Evolutionary conservation across 1,140 invertebrate species (phyloP).

Genomic region (Caerostris extrusa): DNA sequence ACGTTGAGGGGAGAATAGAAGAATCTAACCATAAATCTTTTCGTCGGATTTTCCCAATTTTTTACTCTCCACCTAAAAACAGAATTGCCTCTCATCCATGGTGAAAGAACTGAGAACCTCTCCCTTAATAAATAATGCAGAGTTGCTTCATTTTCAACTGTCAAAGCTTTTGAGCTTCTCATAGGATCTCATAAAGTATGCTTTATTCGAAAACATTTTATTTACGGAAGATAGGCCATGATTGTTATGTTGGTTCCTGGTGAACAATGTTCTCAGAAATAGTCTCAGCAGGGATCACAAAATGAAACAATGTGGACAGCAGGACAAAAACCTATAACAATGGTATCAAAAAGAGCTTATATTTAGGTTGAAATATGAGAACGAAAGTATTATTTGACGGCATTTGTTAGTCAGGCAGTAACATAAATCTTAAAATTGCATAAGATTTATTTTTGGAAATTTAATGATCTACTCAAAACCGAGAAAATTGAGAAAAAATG

Average conservation of each 20-base stretch:
- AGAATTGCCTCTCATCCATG: not conserved
- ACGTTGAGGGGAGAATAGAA: not conserved
- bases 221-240: not conserved
- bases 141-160: constrained; percentile 30
- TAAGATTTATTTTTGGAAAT: no score
- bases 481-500: no score
- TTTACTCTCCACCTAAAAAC: constrained; percentile 27
- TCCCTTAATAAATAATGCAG: constrained; percentile 36
- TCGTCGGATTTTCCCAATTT: constrained; percentile 35
- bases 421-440: no score
- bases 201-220: not conserved
- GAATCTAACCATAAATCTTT: constrained; percentile 21
- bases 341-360: no score
- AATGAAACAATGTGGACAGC: no score
- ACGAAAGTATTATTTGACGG: no score
- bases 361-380: no score
- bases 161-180: constrained; percentile 12
- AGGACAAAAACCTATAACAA: no score
- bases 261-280: not conserved
- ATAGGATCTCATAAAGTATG: constrained; percentile 13
- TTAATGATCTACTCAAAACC: no score
- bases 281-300: not conserved
- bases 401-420: no score
- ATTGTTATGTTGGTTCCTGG: not conserved
- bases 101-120: not conserved